Evolutionary conservation across 2,797 vertebrate species (phyloP).

Genomic region (Tapirus indicus): DNA sequence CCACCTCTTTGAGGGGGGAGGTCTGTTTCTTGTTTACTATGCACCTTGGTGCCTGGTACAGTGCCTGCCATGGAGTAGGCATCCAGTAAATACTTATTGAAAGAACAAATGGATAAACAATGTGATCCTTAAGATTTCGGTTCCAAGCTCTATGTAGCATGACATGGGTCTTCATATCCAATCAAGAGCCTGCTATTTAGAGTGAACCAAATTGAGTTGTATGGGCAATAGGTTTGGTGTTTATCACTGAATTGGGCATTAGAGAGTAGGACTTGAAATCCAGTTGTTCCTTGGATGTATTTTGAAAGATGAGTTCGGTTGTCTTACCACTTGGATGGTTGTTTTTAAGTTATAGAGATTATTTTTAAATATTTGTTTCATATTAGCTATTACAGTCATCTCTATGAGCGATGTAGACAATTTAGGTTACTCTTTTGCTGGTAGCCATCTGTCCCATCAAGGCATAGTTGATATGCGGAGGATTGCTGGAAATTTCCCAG

Average conservation of each 20-base stretch:
- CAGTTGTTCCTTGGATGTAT: neutral
- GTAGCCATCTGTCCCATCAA: neutral
- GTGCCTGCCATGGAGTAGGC: neutral
- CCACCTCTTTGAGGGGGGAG: neutral
- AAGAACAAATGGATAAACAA: neutral
- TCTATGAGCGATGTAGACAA: neutral
- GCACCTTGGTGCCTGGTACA: neutral
- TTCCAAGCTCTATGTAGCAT: neutral
- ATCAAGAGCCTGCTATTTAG: neutral
- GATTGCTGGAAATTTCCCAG: neutral
- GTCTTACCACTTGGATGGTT: neutral
- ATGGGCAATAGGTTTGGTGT: neutral
- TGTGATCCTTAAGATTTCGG: neutral
- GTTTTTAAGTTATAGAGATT: neutral
- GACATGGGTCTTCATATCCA: neutral
- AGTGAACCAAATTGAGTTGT: neutral
- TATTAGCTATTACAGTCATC: neutral
- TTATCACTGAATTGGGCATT: neutral
- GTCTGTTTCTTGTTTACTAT: neutral
- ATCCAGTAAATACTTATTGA: neutral
- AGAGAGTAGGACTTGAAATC: neutral
- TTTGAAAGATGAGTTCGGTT: neutral
- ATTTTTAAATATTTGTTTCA: slow-evolving; percentile 1
- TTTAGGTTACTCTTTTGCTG: neutral
- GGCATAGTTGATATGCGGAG: neutral